Evolutionary conservation across 2,113 vertebrate genomes (phyloP).

Genomic region (Turnix velox): DNA sequence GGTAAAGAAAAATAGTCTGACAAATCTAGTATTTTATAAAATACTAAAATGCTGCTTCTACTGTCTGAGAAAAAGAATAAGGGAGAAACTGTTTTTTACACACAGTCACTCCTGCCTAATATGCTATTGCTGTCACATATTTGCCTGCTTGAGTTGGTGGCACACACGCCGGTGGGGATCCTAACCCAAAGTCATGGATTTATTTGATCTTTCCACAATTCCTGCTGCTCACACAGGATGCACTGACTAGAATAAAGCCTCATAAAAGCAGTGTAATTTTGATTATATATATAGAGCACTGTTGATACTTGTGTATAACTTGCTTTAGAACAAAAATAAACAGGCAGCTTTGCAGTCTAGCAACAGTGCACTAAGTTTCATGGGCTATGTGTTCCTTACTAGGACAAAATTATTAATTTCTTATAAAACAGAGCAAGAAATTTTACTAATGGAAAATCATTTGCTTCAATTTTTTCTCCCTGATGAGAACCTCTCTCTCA

Average conservation of each 20-base stretch:
- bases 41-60: background rate
- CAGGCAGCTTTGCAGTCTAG: background rate
- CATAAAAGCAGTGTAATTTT: background rate
- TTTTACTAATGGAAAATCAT: background rate
- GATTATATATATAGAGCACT: background rate
- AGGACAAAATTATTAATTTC: background rate
- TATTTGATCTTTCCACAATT: background rate
- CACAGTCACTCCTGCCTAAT: background rate
- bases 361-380: background rate
- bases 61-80: background rate
- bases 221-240: background rate
- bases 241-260: background rate
- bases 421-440: background rate
- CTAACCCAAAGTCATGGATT: background rate
- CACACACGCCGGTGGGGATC: background rate
- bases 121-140: background rate
- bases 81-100: background rate
- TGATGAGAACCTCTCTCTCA: background rate
- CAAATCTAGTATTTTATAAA: background rate
- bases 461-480: background rate
- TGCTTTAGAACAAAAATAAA: background rate
- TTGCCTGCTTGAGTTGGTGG: background rate
- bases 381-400: background rate
- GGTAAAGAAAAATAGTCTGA: background rate
- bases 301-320: background rate